These are phyloP conservation scores for Agrypnus murinus DNA, from an alignment of 2,888 invertebrate species.

Conservation along the genomic window DNA sequence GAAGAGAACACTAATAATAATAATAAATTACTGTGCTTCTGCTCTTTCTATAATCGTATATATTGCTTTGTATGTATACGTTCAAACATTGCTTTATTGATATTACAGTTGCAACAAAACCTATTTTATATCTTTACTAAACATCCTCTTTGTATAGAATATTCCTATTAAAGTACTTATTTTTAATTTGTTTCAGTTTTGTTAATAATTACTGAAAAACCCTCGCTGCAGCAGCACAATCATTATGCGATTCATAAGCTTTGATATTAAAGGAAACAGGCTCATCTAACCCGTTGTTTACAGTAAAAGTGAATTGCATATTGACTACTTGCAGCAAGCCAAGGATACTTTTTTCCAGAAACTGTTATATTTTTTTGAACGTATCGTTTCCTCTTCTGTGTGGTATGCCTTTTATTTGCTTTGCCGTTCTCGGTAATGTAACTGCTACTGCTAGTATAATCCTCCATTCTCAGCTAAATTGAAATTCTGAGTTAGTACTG, in stretches of 20 bases:
- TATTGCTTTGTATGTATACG: conserved; percentile 6
- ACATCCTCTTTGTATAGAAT: conserved; percentile 1
- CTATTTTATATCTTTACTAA: not conserved
- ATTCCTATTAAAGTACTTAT: conserved; percentile 5
- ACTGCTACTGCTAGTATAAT: no score
- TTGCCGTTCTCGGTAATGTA: no score
- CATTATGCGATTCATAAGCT: conserved; percentile 5
- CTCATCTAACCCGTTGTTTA: no score
- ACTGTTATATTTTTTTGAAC: no score
- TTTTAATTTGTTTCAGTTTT: not conserved
- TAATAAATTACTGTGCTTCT: conserved; percentile 6
- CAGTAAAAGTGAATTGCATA: no score
- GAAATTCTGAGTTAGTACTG: no score
- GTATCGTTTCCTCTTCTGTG: no score
- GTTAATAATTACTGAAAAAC: not conserved
- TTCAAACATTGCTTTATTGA: conserved; percentile 4
- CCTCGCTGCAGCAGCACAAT: conserved; percentile 7
- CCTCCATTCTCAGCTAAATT: no score
- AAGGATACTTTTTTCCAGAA: no score
- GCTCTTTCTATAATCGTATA: conserved; percentile 4
- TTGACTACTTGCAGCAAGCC: no score
- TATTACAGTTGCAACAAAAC: conserved; percentile 4
- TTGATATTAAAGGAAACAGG: conserved; percentile 6
- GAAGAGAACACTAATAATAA: not conserved
- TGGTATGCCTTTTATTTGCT: no score